These are phyloP conservation scores for Oenanthe oenanthe DNA, from an alignment of 2,113 vertebrate species.

Conservation along the genomic window DNA sequence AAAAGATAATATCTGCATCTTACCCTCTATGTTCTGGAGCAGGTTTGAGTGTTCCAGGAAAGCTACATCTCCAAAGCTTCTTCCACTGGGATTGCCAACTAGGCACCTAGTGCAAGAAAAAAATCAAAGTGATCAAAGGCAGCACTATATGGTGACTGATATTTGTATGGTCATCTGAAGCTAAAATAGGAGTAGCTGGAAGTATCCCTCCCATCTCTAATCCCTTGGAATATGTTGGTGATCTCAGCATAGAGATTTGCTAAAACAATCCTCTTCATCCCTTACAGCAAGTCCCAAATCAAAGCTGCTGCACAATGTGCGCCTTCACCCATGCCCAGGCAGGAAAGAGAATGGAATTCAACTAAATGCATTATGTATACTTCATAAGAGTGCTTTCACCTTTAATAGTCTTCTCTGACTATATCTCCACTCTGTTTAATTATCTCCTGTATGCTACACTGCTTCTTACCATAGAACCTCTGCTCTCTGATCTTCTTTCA, in stretches of 20 bases:
- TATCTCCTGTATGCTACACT: not conserved
- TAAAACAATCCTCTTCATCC: not conserved
- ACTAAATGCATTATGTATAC: not conserved
- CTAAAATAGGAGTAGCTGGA: not conserved
- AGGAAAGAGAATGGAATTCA: not conserved
- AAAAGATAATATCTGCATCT: conserved; percentile 35
- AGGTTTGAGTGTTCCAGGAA: conserved; percentile 88
- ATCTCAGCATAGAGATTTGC: not conserved
- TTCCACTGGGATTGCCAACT: conserved; percentile 85
- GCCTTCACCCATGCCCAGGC: not conserved
- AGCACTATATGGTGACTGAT: not conserved
- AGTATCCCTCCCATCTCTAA: not conserved
- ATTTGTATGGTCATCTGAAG: not conserved
- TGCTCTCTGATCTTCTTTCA: not conserved
- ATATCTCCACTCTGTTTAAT: not conserved
- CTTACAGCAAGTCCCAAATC: not conserved
- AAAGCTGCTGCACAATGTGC: not conserved
- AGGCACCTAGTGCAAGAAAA: conserved; percentile 77
- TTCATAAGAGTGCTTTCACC: not conserved
- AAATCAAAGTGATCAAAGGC: not conserved
- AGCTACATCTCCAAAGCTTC: conserved; percentile 88
- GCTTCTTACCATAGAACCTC: not conserved
- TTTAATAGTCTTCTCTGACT: not conserved
- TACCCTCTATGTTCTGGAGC: conserved; percentile 83
- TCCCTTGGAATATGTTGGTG: not conserved